Evolutionary conservation across 2,888 invertebrate species (phyloP).

Genomic region (Hydraecia micacea): DNA sequence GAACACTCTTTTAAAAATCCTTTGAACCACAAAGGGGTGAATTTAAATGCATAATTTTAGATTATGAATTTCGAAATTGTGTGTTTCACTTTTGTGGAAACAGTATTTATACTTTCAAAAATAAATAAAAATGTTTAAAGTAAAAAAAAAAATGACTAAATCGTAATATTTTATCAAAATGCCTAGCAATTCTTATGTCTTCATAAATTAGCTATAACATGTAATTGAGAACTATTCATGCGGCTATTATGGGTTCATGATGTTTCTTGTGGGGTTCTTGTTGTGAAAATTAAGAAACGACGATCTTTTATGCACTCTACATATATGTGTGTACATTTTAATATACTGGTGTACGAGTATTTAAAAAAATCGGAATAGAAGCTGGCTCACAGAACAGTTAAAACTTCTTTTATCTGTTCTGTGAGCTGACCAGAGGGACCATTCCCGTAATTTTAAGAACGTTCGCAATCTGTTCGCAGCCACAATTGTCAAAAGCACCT

Average conservation of each 20-base stretch:
- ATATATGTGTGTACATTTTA: background rate
- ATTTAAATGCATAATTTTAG: conserved; percentile 48
- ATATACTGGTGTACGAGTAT: background rate
- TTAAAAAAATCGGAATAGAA: no score
- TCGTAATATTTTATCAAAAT: background rate
- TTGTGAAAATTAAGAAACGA: background rate
- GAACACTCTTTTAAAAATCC: conserved; percentile 47
- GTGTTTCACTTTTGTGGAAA: background rate
- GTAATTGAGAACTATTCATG: background rate
- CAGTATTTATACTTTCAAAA: background rate
- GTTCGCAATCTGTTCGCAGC: no score
- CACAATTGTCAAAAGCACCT: no score
- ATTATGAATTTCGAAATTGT: conserved; percentile 33
- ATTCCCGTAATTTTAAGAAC: no score
- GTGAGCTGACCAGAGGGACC: no score
- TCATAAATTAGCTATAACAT: no score
- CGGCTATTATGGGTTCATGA: background rate
- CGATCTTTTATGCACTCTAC: background rate
- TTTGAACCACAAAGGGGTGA: conserved; percentile 42
- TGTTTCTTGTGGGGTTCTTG: background rate
- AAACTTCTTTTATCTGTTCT: no score
- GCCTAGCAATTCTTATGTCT: background rate
- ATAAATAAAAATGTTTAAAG: background rate
- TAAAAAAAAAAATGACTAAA: background rate
- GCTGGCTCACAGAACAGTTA: no score